Evolutionary conservation across 2,888 invertebrate genomes (phyloP).

Genomic region (Micoletzkya japonica): DNA sequence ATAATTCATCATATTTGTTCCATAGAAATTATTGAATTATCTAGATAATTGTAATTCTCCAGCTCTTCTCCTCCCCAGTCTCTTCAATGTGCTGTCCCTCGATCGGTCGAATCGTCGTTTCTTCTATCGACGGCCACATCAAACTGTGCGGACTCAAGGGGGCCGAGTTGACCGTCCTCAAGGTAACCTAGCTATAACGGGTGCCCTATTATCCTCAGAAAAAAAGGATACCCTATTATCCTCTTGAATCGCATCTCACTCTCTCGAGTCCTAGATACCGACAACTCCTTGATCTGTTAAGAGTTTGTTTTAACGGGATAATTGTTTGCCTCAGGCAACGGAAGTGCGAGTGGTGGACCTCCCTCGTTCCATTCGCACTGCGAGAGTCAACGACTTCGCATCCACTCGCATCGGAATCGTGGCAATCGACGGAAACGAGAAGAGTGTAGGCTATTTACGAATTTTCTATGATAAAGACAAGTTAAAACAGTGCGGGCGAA

Average conservation of each 20-base stretch:
- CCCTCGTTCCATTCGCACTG: slow-evolving; percentile 19
- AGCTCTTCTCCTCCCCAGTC: slow-evolving; percentile 26
- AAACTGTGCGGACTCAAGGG: slow-evolving; percentile 10
- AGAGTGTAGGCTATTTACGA: neutral
- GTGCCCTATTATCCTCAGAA: neutral
- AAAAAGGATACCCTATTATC: neutral
- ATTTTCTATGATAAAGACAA: neutral
- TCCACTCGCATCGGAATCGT: slow-evolving; percentile 13
- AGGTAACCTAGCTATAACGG: neutral
- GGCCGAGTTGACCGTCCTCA: slow-evolving; percentile 1
- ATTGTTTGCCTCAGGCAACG: neutral
- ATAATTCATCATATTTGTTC: neutral
- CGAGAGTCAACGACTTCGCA: neutral
- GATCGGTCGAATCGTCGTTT: slow-evolving; percentile 1
- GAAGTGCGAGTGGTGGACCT: slow-evolving; percentile 16
- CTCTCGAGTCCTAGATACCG: neutral
- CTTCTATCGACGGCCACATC: slow-evolving; percentile 16
- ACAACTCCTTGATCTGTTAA: neutral
- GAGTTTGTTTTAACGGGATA: neutral
- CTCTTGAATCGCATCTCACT: neutral
- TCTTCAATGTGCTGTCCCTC: slow-evolving; percentile 22
- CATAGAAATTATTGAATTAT: neutral
- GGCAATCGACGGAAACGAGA: slow-evolving; percentile 2
- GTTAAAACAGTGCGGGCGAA: neutral
- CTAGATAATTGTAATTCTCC: too few species aligned